Conservation (phyloP, 1,140 invertebrate genomes). For the Meteorus sp. region DNA sequence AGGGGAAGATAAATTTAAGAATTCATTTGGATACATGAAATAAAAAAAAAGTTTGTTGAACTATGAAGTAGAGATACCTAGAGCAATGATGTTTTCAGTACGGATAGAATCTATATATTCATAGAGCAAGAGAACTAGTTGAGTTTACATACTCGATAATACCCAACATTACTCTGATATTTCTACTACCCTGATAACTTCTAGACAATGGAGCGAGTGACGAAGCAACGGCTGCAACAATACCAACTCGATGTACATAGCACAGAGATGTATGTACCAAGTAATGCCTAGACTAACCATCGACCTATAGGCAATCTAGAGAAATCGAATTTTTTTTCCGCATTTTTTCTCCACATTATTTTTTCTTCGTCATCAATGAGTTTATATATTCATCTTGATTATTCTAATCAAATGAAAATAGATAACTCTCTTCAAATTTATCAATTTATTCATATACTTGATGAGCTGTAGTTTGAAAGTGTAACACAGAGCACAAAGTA, state of each 20-base stretch:
- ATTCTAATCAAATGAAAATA: too few relatives aligned
- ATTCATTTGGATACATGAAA: too few relatives aligned
- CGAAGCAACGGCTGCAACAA: conserved; percentile 43
- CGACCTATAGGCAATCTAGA: neutral
- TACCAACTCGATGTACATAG: conserved; percentile 8
- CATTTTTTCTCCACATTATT: neutral
- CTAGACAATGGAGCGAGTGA: conserved; percentile 43
- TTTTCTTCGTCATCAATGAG: neutral
- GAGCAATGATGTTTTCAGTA: neutral
- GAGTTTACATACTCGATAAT: neutral
- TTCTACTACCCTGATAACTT: conserved; percentile 39
- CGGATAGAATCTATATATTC: neutral
- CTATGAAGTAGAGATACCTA: too few relatives aligned
- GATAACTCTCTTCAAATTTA: too few relatives aligned
- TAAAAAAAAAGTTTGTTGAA: too few relatives aligned
- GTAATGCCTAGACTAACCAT: conserved; percentile 7
- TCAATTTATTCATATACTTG: too few relatives aligned
- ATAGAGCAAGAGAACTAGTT: conserved; percentile 7
- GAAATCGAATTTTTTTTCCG: neutral
- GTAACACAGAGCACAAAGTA: too few relatives aligned
- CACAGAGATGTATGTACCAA: conserved; percentile 15
- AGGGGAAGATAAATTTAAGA: too few relatives aligned
- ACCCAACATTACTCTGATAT: neutral
- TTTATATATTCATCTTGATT: too few relatives aligned
- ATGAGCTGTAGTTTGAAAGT: too few relatives aligned